Evolutionary conservation across 2,888 invertebrate genomes (phyloP).

Genomic region (Choristoneura rosaceana): DNA sequence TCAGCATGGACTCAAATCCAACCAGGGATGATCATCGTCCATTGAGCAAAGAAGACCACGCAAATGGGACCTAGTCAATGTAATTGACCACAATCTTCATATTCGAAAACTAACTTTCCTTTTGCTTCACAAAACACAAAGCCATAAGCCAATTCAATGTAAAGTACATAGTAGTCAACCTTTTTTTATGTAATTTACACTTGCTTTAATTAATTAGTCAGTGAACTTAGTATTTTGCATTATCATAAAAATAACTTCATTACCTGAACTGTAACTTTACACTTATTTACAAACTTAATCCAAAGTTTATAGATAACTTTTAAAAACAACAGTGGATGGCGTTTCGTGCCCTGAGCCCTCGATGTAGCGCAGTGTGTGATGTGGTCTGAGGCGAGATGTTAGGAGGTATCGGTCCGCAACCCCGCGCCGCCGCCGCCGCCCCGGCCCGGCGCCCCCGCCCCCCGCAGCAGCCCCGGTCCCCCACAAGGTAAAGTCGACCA

Average conservation of each 20-base stretch:
- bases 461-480: slow-evolving; percentile 52
- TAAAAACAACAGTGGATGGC: slow-evolving; percentile 85
- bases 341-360: slow-evolving; percentile 80
- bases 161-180: slow-evolving; percentile 23
- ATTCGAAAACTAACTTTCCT: slow-evolving; percentile 32
- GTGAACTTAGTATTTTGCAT: slow-evolving; percentile 28
- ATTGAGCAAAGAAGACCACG: slow-evolving; percentile 4
- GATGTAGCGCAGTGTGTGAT: slow-evolving; percentile 82
- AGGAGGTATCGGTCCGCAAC: slow-evolving; percentile 65
- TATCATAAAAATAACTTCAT: slow-evolving; percentile 23
- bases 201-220: slow-evolving; percentile 26
- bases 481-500: slow-evolving; percentile 75
- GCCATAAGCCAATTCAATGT: slow-evolving; percentile 27
- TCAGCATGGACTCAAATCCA: neutral
- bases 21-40: slow-evolving; percentile 17
- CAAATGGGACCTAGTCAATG: slow-evolving; percentile 13
- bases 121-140: slow-evolving; percentile 17
- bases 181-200: slow-evolving; percentile 14
- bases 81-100: slow-evolving; percentile 38
- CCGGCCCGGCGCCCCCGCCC: slow-evolving; percentile 52
- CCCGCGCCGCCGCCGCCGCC: slow-evolving; percentile 52
- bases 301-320: slow-evolving; percentile 81
- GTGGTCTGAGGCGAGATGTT: slow-evolving; percentile 80
- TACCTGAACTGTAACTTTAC: slow-evolving; percentile 32
- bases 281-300: slow-evolving; percentile 54